phyloP scores from a whole-genome alignment of 2,888 invertebrate genomes.

The Philonicus albiceps region DNA sequence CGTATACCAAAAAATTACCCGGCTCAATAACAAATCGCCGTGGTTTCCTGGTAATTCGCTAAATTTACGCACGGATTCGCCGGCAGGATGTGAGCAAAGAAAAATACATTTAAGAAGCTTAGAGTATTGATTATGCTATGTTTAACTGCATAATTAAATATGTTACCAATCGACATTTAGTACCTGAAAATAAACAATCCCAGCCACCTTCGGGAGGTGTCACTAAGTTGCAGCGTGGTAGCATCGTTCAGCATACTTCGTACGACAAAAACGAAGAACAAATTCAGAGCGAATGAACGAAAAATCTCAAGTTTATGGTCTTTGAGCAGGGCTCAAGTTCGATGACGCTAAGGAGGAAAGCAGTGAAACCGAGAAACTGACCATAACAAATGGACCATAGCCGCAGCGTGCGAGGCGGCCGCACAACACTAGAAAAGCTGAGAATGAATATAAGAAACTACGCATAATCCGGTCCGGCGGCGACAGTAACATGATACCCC shows the following conservation, averaged over 20 bases:
- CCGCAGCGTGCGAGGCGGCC: constrained; percentile 15
- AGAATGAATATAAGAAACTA: constrained; percentile 31
- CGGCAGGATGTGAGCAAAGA: constrained; percentile 25
- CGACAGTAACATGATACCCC: constrained; percentile 41
- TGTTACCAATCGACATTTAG: constrained; percentile 1
- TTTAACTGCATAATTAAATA: constrained; percentile 25
- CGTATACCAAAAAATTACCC: constrained; percentile 47
- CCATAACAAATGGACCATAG: constrained; percentile 36
- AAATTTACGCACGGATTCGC: constrained; percentile 14
- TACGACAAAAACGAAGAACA: constrained; percentile 7
- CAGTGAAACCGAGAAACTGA: constrained; percentile 30
- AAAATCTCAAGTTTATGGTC: constrained; percentile 34
- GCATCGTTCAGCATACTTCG: neutral
- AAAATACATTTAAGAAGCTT: constrained; percentile 24
- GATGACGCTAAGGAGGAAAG: constrained; percentile 32
- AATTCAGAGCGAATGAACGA: constrained; percentile 38
- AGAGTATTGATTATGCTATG: constrained; percentile 14
- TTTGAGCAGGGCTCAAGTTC: neutral
- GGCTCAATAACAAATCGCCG: constrained; percentile 42
- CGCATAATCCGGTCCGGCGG: constrained; percentile 37
- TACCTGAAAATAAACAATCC: neutral
- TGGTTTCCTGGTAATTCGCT: constrained; percentile 44
- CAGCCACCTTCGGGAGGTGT: neutral
- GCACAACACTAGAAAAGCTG: constrained; percentile 28
- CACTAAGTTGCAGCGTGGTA: neutral